These are phyloP conservation scores for Yponomeuta malinellus DNA, from an alignment of 2,888 invertebrate genomes.

Conservation along the genomic window DNA sequence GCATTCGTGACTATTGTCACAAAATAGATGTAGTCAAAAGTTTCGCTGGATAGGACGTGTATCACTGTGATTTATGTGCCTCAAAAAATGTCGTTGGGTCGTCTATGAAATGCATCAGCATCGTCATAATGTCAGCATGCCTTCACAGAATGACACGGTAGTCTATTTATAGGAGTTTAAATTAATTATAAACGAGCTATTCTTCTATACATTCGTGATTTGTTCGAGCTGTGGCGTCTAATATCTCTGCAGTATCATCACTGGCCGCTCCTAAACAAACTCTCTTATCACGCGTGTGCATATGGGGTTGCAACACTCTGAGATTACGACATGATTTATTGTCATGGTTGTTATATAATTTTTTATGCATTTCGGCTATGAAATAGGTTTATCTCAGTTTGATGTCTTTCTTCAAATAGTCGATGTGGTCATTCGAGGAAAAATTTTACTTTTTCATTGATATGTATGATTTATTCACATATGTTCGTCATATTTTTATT, in stretches of 20 bases:
- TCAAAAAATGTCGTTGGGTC: too few relatives aligned
- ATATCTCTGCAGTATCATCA: conserved; percentile 1
- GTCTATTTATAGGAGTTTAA: too few relatives aligned
- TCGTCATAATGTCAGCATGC: too few relatives aligned
- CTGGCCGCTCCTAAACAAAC: conserved; percentile 3
- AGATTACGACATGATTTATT: conserved; percentile 6
- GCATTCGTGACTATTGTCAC: background rate
- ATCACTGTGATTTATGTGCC: too few relatives aligned
- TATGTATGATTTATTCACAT: background rate
- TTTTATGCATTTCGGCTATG: background rate
- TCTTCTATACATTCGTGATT: background rate
- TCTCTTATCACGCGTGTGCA: background rate
- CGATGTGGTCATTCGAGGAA: background rate
- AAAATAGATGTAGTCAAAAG: background rate
- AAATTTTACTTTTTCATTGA: background rate
- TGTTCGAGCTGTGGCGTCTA: background rate
- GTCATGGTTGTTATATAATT: conserved; percentile 1
- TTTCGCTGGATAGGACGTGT: background rate
- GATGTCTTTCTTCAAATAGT: background rate
- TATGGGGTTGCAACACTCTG: background rate
- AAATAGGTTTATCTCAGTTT: background rate
- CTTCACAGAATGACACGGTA: too few relatives aligned
- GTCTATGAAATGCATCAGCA: too few relatives aligned
- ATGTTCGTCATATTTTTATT: too few relatives aligned
- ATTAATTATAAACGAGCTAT: too few relatives aligned